phyloP scores from a whole-genome alignment of 2,888 invertebrate species.

The Tetanocera ferruginea region DNA sequence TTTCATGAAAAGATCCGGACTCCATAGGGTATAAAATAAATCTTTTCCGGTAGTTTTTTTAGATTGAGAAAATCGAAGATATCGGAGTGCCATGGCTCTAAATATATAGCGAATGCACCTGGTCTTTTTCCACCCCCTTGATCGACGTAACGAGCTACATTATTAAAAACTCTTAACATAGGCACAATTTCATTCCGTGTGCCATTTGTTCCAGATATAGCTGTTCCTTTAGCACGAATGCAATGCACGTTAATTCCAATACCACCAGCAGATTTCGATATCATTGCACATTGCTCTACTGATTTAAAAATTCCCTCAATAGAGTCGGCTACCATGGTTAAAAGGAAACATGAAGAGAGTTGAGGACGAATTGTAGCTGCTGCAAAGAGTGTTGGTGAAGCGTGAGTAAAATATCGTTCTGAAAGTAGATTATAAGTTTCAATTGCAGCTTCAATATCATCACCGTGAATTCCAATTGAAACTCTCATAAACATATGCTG shows the following conservation, averaged over 20 bases:
- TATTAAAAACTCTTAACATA: constrained; percentile 95
- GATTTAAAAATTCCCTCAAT: constrained; percentile 96
- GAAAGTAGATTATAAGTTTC: constrained; percentile 97
- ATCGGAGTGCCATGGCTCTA: constrained; percentile 99
- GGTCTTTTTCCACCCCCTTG: constrained; percentile 98
- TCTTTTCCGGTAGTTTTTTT: constrained; percentile 96
- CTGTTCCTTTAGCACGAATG: constrained; percentile 91
- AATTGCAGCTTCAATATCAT: constrained; percentile 92
- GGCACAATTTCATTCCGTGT: constrained; percentile 96
- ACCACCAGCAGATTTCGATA: constrained; percentile 97
- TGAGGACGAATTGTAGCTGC: constrained; percentile 94
- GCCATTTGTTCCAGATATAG: constrained; percentile 95
- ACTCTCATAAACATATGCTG: constrained; percentile 99
- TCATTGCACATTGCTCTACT: constrained; percentile 91
- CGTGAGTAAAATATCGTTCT: constrained; percentile 97
- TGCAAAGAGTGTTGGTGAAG: constrained; percentile 96
- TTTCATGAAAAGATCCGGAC: constrained; percentile 98
- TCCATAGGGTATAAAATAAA: constrained; percentile 97
- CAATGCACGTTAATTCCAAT: constrained; percentile 97
- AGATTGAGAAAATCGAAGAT: constrained; percentile 95
- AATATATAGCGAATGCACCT: constrained; percentile 96
- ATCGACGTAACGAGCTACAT: constrained; percentile 96
- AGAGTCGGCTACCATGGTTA: constrained; percentile 95
- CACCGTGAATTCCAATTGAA: constrained; percentile 94
- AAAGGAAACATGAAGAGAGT: constrained; percentile 93